A percentile compares a stretch with the other conserved stretches of the same genome.
phyloP scores from a whole-genome alignment of 1,140 invertebrate species.

The Drosophila ironensis region DNA sequence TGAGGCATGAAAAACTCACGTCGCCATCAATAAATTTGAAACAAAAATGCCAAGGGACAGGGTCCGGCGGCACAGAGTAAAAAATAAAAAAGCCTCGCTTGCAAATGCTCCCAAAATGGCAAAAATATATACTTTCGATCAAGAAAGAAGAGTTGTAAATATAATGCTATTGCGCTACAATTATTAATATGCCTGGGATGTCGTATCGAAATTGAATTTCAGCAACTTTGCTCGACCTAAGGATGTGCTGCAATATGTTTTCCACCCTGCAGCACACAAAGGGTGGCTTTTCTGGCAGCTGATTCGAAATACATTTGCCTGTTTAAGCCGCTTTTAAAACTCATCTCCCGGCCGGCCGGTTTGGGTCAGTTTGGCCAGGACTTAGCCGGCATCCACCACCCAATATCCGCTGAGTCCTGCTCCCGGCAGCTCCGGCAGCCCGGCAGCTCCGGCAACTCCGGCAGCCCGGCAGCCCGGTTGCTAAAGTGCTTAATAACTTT shows the following conservation, averaged over 20 bases:
- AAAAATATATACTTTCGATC: too few species aligned
- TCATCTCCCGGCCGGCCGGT: slow-evolving; percentile 1
- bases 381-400: slow-evolving; percentile 1
- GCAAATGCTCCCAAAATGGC: too few species aligned
- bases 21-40: slow-evolving; percentile 73
- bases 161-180: too few species aligned
- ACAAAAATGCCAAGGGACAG: slow-evolving; percentile 31
- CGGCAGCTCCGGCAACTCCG: too few species aligned
- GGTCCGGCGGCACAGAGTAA: not conserved
- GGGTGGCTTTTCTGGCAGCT: not conserved
- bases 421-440: too few species aligned
- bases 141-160: too few species aligned
- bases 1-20: slow-evolving; percentile 68
- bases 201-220: too few species aligned
- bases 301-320: slow-evolving; percentile 63
- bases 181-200: too few species aligned
- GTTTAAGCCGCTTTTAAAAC: slow-evolving; percentile 61
- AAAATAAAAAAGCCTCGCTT: not conserved
- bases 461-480: too few species aligned
- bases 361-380: slow-evolving; percentile 11
- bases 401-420: too few species aligned
- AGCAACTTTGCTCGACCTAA: not conserved
- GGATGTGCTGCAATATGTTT: not conserved
- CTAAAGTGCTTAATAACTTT: slow-evolving; percentile 66
- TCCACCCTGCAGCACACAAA: not conserved